phyloP scores from a whole-genome alignment of 2,888 invertebrate species.

The Apamea epomidion region DNA sequence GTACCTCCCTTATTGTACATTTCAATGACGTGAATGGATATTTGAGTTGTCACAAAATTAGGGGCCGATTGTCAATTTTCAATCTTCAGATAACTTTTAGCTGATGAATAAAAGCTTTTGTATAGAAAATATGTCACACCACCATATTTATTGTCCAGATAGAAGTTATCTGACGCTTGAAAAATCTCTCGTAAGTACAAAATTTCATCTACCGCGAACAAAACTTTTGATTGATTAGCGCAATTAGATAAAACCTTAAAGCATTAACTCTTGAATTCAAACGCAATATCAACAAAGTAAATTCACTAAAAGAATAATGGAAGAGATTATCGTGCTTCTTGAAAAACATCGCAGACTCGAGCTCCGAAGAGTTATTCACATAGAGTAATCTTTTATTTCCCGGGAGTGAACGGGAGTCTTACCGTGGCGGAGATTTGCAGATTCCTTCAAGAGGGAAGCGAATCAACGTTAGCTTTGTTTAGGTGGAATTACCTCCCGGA shows the following conservation, averaged over 20 bases:
- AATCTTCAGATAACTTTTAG: too few relatives aligned
- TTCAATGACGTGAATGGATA: neutral
- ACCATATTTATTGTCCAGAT: neutral
- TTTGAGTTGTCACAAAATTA: neutral
- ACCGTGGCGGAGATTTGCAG: slow-evolving; percentile 76
- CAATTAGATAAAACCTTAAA: slow-evolving; percentile 45
- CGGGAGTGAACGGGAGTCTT: slow-evolving; percentile 74
- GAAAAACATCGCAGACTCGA: slow-evolving; percentile 79
- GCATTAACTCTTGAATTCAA: slow-evolving; percentile 41
- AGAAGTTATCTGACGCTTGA: neutral
- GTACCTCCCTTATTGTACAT: neutral
- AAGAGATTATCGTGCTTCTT: slow-evolving; percentile 81
- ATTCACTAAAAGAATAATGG: slow-evolving; percentile 80
- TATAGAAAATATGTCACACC: neutral
- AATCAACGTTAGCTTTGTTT: slow-evolving; percentile 75
- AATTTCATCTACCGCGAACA: neutral
- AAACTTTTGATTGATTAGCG: slow-evolving; percentile 32
- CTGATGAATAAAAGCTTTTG: neutral
- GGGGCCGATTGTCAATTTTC: neutral
- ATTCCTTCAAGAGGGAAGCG: slow-evolving; percentile 75
- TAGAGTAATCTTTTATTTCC: slow-evolving; percentile 84
- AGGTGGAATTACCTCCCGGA: slow-evolving; percentile 54
- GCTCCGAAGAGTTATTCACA: slow-evolving; percentile 80
- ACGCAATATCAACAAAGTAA: slow-evolving; percentile 76
- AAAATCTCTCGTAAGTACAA: neutral